phyloP scores from a whole-genome alignment of 2,888 invertebrate species.

The Pachymerium ferrugineum region DNA sequence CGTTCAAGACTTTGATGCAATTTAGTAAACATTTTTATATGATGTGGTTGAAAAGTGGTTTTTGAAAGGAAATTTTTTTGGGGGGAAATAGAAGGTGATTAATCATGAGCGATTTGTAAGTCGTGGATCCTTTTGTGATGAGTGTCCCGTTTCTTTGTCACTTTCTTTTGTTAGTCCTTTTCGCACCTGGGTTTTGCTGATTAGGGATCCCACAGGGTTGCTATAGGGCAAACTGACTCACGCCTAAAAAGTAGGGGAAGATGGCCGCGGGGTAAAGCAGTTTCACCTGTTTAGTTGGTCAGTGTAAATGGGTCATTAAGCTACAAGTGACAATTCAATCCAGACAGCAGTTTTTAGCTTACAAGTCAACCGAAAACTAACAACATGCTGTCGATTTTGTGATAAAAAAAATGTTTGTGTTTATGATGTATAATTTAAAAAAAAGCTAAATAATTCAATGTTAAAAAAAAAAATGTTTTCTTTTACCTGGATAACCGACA shows the following conservation, averaged over 20 bases:
- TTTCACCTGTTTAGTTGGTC: slow-evolving; percentile 8
- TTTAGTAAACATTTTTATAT: background rate
- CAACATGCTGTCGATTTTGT: too few relatives aligned
- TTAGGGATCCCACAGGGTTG: slow-evolving; percentile 3
- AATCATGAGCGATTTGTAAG: background rate
- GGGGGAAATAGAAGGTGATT: background rate
- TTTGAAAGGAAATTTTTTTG: background rate
- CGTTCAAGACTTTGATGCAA: background rate
- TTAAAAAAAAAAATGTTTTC: background rate
- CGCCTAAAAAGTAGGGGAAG: background rate
- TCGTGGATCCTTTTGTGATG: background rate
- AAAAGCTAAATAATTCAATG: background rate
- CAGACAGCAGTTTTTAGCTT: background rate
- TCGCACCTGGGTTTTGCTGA: slow-evolving; percentile 13
- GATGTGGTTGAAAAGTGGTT: background rate
- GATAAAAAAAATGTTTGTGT: too few relatives aligned
- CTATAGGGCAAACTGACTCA: slow-evolving; percentile 2
- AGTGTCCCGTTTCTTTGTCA: background rate
- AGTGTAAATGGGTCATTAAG: slow-evolving; percentile 8
- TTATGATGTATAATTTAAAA: too few relatives aligned
- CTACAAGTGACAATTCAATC: slow-evolving; percentile 2
- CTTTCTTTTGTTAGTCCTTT: background rate
- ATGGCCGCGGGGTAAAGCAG: background rate
- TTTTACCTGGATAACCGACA: slow-evolving; percentile 57
- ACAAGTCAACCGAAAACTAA: background rate